Evolutionary conservation across 2,797 vertebrate genomes (phyloP), one percentile per base, ranked within the genome.

Genomic region (Rhabdophis nuchalis): DNA sequence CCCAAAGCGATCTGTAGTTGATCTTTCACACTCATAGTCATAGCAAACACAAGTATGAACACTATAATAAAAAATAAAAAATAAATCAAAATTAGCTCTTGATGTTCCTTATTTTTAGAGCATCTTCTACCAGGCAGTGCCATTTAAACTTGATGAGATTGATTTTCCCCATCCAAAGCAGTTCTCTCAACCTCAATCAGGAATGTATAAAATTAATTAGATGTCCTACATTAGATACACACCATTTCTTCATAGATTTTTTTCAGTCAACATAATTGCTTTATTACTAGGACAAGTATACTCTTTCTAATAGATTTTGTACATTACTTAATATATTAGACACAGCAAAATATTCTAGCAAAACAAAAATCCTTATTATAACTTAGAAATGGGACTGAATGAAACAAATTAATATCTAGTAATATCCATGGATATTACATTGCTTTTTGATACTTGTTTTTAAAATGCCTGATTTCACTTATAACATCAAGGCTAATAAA

Each of bases 231-330:
- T 95, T 90, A 93, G 92, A 95, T 77, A 88, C 27, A 95, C 96
- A 18, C 90, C 91, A 95, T 95, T 96, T 96, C 89, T 93, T 95
- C 27, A 92, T 91, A 96, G 94, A 96, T 91, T 96, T 95, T 95
- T 94, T 60, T 58, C 92, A 93, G 90, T 93, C 87, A 96, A 94
- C n/a, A 72, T 94, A 95, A 96, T 54, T 92, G 89, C 91, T 96
- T 94, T 94, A 94, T 92, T 96, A 93, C 57, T 92, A 92, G 41
- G 90, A 96, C 85, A 96, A 95, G 85, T 53, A 41, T 27, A 94
- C 90, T 27, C 88, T 12, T 95, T 94, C 52, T 93, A 93, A 91
- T 77, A 89, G 46, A 27, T 72, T 95, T 90, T 86, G 89, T 89
- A 89, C 0, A 29, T 46, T 93, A 95, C 90, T 89, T 89, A 86